These are phyloP conservation scores for Cyprinodon tularosa DNA, from an alignment of 2,113 vertebrate species.

Conservation along the genomic window DNA sequence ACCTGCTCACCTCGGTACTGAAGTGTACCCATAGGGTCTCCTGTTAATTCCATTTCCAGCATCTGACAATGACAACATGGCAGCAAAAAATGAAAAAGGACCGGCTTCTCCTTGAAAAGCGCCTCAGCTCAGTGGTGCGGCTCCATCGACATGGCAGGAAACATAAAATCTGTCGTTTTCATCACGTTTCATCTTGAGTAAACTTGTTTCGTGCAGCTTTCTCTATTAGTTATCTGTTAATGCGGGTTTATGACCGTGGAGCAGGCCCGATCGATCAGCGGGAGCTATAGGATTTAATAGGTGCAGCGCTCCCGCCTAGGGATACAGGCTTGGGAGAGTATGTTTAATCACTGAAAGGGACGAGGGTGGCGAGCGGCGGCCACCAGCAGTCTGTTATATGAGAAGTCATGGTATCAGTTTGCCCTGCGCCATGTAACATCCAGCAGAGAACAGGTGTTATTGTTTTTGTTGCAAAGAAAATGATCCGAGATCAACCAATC, in stretches of 20 bases:
- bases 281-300: conserved; percentile 75
- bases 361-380: conserved; percentile 57
- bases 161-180: conserved; percentile 75
- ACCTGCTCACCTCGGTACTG: conserved; percentile 12
- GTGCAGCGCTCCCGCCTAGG: conserved; percentile 55
- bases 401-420: conserved; percentile 44
- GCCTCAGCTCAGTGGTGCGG: conserved; percentile 44
- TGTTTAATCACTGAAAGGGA: conserved; percentile 75
- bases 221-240: conserved; percentile 71
- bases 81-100: conserved; percentile 26
- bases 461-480: conserved; percentile 14
- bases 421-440: conserved; percentile 23
- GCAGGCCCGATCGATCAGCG: conserved; percentile 70
- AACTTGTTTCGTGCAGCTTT: conserved; percentile 73
- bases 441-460: conserved; percentile 23
- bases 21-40: not conserved
- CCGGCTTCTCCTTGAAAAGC: conserved; percentile 38
- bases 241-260: conserved; percentile 66
- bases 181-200: conserved; percentile 66
- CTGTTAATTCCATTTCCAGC: conserved; percentile 23
- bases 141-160: conserved; percentile 60
- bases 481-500: not conserved
- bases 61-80: conserved; percentile 26
- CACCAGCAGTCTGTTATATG: conserved; percentile 69
- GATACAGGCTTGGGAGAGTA: conserved; percentile 49